These are phyloP conservation scores for Drosophila anomalata DNA, from an alignment of 2,888 invertebrate species.

Conservation along the genomic window DNA sequence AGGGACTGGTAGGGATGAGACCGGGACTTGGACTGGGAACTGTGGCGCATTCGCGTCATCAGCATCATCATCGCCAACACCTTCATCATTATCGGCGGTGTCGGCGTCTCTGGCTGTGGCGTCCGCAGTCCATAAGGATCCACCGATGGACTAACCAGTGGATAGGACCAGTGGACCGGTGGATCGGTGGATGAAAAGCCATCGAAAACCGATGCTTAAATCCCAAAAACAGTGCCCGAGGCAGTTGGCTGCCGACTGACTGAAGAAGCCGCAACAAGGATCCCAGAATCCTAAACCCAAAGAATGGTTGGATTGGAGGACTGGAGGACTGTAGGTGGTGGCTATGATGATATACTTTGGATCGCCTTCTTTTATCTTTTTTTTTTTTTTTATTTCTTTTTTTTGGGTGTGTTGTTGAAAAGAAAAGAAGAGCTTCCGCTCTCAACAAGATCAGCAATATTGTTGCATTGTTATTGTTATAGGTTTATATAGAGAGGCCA, in stretches of 20 bases:
- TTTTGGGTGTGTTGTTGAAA: slow-evolving; percentile 62
- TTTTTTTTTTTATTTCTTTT: background rate
- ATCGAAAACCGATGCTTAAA: slow-evolving; percentile 7
- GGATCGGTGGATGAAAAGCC: slow-evolving; percentile 7
- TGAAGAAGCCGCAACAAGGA: slow-evolving; percentile 8
- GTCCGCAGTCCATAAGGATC: slow-evolving; percentile 18
- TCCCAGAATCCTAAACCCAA: slow-evolving; percentile 3
- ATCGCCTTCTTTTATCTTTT: slow-evolving; percentile 28
- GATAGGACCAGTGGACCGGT: background rate
- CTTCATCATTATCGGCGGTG: slow-evolving; percentile 78
- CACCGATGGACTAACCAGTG: too few species aligned
- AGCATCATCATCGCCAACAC: slow-evolving; percentile 64
- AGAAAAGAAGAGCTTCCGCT: slow-evolving; percentile 3
- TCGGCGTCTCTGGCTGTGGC: slow-evolving; percentile 16
- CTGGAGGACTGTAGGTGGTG: slow-evolving; percentile 55
- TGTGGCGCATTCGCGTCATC: slow-evolving; percentile 50
- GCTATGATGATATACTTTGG: slow-evolving; percentile 81
- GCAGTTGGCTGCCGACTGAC: slow-evolving; percentile 47
- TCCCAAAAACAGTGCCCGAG: slow-evolving; percentile 16
- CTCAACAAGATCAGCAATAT: slow-evolving; percentile 58
- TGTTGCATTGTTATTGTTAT: slow-evolving; percentile 72
- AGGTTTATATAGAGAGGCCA: background rate
- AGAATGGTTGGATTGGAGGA: background rate
- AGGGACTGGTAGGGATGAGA: background rate
- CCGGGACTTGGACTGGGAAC: background rate